Evolutionary conservation across 2,888 invertebrate species (phyloP).

Genomic region (Drosophila pullipes): DNA sequence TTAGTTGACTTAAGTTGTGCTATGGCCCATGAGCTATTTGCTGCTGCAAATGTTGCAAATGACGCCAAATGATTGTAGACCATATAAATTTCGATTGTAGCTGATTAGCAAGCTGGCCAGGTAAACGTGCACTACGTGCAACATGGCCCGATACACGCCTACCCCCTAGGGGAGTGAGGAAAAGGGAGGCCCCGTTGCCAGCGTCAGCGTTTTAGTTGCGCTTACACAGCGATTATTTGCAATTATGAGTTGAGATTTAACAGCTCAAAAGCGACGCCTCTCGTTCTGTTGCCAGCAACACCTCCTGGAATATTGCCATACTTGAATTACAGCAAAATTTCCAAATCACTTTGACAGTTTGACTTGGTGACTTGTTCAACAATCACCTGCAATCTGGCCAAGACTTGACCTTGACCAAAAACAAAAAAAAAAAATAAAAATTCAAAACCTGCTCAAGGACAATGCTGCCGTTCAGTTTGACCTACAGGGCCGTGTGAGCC

Average conservation of each 20-base stretch:
- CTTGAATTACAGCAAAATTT: background rate
- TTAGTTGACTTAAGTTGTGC: constrained; percentile 12
- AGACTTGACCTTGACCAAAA: constrained; percentile 41
- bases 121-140: constrained; percentile 16
- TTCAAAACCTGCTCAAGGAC: constrained; percentile 35
- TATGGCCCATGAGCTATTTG: background rate
- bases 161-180: constrained; percentile 31
- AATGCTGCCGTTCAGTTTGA: constrained; percentile 39
- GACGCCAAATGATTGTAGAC: constrained; percentile 83
- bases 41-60: constrained; percentile 64
- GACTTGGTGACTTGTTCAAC: constrained; percentile 67
- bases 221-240: constrained; percentile 76
- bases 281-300: background rate
- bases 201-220: constrained; percentile 67
- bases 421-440: background rate
- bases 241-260: constrained; percentile 72
- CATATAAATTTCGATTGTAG: constrained; percentile 82
- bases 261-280: constrained; percentile 42
- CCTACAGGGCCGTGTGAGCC: constrained; percentile 42
- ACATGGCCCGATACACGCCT: constrained; percentile 29
- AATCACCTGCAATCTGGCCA: constrained; percentile 62
- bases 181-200: constrained; percentile 26
- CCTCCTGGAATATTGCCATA: constrained; percentile 6
- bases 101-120: constrained; percentile 58
- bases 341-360: constrained; percentile 45